Conservation (phyloP, 2,888 invertebrate species). For the Drosophila fulvimacula region DNA sequence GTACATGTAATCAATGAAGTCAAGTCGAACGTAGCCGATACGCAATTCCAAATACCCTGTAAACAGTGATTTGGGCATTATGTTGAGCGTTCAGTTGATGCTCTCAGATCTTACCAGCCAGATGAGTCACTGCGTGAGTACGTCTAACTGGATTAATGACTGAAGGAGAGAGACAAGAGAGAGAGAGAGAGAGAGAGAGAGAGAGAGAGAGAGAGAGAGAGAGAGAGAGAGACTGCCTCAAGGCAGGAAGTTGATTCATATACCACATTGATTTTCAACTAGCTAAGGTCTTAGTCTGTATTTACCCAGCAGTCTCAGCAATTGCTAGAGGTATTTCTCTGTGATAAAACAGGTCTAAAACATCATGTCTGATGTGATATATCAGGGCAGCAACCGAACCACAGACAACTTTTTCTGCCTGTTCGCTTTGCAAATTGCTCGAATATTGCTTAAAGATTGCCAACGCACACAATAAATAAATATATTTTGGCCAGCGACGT, state of each 20-base stretch:
- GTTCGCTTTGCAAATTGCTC: neutral
- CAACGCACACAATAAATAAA: neutral
- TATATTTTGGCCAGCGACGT: neutral
- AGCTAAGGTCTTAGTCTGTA: neutral
- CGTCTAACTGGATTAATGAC: too few relatives aligned
- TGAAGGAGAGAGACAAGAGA: too few relatives aligned
- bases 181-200: too few relatives aligned
- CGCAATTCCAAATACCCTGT: constrained; percentile 38
- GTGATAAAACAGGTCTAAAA: neutral
- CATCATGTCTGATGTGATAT: neutral
- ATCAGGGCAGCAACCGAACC: neutral
- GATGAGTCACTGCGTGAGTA: too few relatives aligned
- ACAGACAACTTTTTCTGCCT: neutral
- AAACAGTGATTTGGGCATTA: neutral
- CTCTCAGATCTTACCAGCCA: neutral
- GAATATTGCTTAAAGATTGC: neutral
- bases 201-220: too few relatives aligned
- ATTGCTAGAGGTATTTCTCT: neutral
- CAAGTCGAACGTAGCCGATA: constrained; percentile 29
- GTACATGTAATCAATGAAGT: constrained; percentile 44
- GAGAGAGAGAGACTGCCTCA: too few relatives aligned
- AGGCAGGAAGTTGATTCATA: constrained; percentile 1
- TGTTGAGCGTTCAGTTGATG: neutral
- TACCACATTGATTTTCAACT: neutral
- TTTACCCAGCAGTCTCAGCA: neutral